These are phyloP conservation scores for Rugalucina vietnamica DNA, from an alignment of 2,888 invertebrate species.

Conservation along the genomic window DNA sequence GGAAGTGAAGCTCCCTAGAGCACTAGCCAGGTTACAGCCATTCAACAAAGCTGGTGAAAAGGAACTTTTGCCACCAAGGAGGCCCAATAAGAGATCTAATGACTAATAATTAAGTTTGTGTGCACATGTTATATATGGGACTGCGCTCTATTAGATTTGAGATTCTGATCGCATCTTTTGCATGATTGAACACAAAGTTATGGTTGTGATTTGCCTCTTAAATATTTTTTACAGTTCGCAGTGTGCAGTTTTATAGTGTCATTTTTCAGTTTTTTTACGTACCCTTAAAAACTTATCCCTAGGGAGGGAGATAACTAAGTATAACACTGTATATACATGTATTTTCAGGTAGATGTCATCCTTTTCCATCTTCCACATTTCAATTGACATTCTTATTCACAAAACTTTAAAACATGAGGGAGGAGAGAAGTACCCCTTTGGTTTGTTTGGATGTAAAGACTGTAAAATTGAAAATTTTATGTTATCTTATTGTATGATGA, in stretches of 20 bases:
- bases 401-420: not conserved
- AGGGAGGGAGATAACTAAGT: constrained; percentile 22
- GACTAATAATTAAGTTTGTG: too few species aligned
- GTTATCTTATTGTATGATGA: too few species aligned
- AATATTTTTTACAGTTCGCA: too few species aligned
- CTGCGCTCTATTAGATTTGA: too few species aligned
- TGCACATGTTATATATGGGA: too few species aligned
- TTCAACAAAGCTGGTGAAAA: constrained; percentile 18
- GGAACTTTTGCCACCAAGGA: constrained; percentile 5
- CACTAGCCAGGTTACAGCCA: constrained; percentile 14
- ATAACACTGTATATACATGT: not conserved
- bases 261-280: constrained; percentile 4
- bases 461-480: not conserved
- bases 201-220: too few species aligned
- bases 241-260: too few species aligned
- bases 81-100: too few species aligned
- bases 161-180: too few species aligned
- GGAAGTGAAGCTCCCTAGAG: too few species aligned
- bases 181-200: too few species aligned
- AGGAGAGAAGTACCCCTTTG: not conserved
- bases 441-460: not conserved
- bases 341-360: constrained; percentile 12
- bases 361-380: not conserved
- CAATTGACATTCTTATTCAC: too few species aligned
- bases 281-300: constrained; percentile 22